Conservation (phyloP, 2,888 invertebrate genomes). For the Periphyllus acericola region DNA sequence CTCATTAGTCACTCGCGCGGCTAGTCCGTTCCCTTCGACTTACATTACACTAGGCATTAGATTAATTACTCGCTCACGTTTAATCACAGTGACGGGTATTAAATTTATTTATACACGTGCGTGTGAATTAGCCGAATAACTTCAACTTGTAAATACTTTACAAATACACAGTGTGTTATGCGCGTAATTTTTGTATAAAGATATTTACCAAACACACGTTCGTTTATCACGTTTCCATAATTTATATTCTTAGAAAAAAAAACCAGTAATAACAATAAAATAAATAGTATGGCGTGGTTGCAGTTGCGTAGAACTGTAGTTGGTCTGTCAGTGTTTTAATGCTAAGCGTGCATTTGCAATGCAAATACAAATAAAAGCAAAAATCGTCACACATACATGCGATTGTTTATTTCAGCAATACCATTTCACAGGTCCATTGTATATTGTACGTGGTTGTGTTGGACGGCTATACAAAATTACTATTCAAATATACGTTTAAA, state of each 20-base stretch:
- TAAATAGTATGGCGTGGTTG: neutral
- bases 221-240: slow-evolving; percentile 2
- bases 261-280: neutral
- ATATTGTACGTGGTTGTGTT: neutral
- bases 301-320: neutral
- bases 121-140: slow-evolving; percentile 2
- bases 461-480: neutral
- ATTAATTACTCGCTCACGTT: slow-evolving; percentile 32
- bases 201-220: neutral
- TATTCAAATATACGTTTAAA: neutral
- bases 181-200: neutral
- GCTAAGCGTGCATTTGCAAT: neutral
- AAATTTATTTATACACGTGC: slow-evolving; percentile 16
- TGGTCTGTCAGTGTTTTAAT: slow-evolving; percentile 13
- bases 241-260: neutral
- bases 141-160: neutral
- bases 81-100: neutral
- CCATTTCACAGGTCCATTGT: slow-evolving; percentile 12
- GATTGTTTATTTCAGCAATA: neutral
- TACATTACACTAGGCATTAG: neutral
- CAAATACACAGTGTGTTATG: neutral
- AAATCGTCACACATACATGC: neutral
- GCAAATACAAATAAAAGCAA: slow-evolving; percentile 18
- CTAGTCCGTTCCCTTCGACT: neutral
- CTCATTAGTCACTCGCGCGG: neutral